These are phyloP conservation scores for Acromyrmex echinatior DNA, from an alignment of 1,140 invertebrate genomes.

Conservation along the genomic window DNA sequence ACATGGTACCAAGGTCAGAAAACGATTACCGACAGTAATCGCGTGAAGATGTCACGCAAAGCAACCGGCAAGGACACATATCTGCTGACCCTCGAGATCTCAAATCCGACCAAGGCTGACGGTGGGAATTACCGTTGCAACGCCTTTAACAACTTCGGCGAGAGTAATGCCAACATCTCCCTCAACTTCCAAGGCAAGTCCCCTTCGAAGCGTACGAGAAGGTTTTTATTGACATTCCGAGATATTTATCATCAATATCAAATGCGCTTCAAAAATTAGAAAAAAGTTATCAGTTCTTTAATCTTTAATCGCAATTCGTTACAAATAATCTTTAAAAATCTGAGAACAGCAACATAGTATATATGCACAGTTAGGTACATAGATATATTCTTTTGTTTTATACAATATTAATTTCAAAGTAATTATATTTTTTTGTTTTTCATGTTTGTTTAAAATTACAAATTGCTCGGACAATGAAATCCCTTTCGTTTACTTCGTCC, in stretches of 20 bases:
- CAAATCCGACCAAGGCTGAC: conserved; percentile 97
- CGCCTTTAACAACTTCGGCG: conserved; percentile 98
- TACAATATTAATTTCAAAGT: not conserved
- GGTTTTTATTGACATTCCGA: conserved; percentile 39
- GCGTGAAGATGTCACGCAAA: conserved; percentile 95
- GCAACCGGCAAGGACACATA: conserved; percentile 95
- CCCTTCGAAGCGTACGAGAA: conserved; percentile 58
- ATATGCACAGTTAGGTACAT: not conserved
- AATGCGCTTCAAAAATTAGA: not conserved
- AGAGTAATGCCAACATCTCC: conserved; percentile 99
- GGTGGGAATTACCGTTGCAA: conserved; percentile 99
- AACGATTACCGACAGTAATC: conserved; percentile 92
- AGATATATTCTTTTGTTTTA: not conserved
- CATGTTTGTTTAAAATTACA: not conserved
- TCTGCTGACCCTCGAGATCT: conserved; percentile 96
- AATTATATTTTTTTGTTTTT: not conserved
- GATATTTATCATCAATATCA: not conserved
- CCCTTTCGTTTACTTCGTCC: conserved; percentile 39
- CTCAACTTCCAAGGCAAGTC: conserved; percentile 99
- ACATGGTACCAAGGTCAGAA: conserved; percentile 97
- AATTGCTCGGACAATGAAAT: conserved; percentile 26
- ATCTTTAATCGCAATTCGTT: not conserved
- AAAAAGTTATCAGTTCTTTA: not conserved
- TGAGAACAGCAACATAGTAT: not conserved
- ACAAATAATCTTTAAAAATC: not conserved